A percentile compares a stretch with the other conserved stretches of the same genome.
These are phyloP conservation scores for Datnioides undecimradiatus DNA, from an alignment of 2,113 vertebrate genomes.

Conservation along the genomic window DNA sequence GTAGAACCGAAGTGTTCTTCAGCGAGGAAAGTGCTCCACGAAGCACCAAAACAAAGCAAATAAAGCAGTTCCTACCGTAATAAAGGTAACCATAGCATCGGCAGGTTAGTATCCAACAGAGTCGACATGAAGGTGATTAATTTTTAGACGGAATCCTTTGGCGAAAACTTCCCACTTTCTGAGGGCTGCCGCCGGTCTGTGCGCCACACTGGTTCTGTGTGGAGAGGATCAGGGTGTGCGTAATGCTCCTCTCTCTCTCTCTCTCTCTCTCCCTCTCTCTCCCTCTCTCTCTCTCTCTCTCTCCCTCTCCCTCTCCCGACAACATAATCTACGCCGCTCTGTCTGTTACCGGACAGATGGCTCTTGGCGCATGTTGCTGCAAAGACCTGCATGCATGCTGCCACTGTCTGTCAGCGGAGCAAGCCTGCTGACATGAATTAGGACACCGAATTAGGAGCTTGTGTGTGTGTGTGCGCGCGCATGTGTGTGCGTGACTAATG, in stretches of 20 bases:
- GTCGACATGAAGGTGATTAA: conserved; percentile 97
- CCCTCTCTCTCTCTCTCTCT: conserved; percentile 50
- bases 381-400: conserved; percentile 63
- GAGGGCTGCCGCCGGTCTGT: conserved; percentile 68
- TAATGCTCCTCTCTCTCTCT: conserved; percentile 76
- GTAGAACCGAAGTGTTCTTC: conserved; percentile 22
- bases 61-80: conserved; percentile 90
- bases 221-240: conserved; percentile 78
- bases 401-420: conserved; percentile 52
- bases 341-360: conserved; percentile 74
- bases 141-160: conserved; percentile 83
- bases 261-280: conserved; percentile 42
- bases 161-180: conserved; percentile 89
- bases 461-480: not conserved
- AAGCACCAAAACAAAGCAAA: not conserved
- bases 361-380: conserved; percentile 59
- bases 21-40: not conserved
- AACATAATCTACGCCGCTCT: conserved; percentile 69
- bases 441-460: conserved; percentile 59
- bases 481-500: conserved; percentile 20
- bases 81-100: conserved; percentile 99
- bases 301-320: conserved; percentile 54
- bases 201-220: conserved; percentile 72
- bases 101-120: conserved; percentile 92
- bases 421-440: conserved; percentile 69